Evolutionary conservation across 1,140 invertebrate species (phyloP).

Genomic region (Cydia amplana): DNA sequence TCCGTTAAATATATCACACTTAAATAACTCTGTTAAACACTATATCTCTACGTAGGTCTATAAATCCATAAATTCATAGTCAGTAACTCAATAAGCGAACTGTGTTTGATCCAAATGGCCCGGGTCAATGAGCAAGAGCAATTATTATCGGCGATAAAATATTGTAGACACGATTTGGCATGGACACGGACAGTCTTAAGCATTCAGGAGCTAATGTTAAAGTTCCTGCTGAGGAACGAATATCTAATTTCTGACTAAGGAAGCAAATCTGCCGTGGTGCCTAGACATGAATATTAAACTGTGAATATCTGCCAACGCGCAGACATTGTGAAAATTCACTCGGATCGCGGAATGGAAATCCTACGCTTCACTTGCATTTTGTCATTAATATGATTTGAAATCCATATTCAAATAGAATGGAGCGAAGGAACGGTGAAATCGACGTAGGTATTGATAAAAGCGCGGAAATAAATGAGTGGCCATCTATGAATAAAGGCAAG

Average conservation of each 20-base stretch:
- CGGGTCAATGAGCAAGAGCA: conserved; percentile 18
- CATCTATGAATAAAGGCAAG: neutral
- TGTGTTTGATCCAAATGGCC: conserved; percentile 22
- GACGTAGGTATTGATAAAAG: neutral
- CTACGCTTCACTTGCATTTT: conserved; percentile 55
- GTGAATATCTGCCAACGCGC: conserved; percentile 55
- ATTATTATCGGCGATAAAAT: conserved; percentile 36
- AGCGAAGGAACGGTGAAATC: neutral
- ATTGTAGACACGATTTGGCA: conserved; percentile 32
- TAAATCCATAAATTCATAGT: neutral
- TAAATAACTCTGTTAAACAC: too few relatives aligned
- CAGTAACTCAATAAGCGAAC: neutral
- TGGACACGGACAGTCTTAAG: conserved; percentile 39
- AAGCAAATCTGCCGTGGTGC: conserved; percentile 54
- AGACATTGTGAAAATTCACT: conserved; percentile 60
- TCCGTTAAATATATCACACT: too few relatives aligned
- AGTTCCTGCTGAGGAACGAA: conserved; percentile 55
- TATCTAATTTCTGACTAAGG: conserved; percentile 59
- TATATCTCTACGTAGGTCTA: neutral
- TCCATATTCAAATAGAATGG: conserved; percentile 46
- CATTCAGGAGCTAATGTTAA: conserved; percentile 49
- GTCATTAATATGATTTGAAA: conserved; percentile 58
- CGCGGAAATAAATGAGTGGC: neutral
- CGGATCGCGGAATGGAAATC: conserved; percentile 58
- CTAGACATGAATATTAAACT: conserved; percentile 63